Evolutionary conservation across 2,888 invertebrate species (phyloP), one percentile per base, ranked within the genome.

Genomic region (Andrena dorsata): DNA sequence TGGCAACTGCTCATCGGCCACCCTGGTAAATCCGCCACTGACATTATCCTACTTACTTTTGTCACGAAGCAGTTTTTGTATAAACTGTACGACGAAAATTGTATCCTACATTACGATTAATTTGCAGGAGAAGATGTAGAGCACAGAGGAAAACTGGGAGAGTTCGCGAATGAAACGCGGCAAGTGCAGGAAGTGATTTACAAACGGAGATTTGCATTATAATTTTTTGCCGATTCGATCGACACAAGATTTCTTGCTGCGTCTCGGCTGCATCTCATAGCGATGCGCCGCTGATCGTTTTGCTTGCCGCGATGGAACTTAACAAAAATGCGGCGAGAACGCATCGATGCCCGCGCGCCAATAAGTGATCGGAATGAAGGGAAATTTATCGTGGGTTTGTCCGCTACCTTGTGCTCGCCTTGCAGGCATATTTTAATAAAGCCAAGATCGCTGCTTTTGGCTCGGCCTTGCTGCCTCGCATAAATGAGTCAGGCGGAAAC

Each of bases 401-500:
- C 63, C 69, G 71, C 66, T 53, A 68, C 66, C 76, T 79, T 73
- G 84, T 65, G 41, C 77, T 75, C 76, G 66, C 60, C 65, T 75
- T 76, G 76, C 75, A 75, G 66, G 53, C 76, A 78, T 73, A 79
- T 88, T 86, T 88, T 80, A 88, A 88, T 83, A 83, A 80, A 79
- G 75, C 65, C 80, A 76, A 84, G 88, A 87, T 80, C 83, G 79
- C 80, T 64, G 83, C 81, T 88, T 88, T 88, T 86, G 88, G 88
- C 78, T 49, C 76, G 88, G 82, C 88, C 88, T 88, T 88, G 88
- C 71, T 49, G 68, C 66, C 69, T 76, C 80, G 71, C 60, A 73
- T 71, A 86, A 84, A 80, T 88, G 88, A 88, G 87, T 88, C 88
- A 87, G 78, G 75, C 88, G 87, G 88, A 88, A 88, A 87, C 82